These are phyloP conservation scores for Cynocephalus volans DNA, from an alignment of 2,113 vertebrate species.

Conservation along the genomic window DNA sequence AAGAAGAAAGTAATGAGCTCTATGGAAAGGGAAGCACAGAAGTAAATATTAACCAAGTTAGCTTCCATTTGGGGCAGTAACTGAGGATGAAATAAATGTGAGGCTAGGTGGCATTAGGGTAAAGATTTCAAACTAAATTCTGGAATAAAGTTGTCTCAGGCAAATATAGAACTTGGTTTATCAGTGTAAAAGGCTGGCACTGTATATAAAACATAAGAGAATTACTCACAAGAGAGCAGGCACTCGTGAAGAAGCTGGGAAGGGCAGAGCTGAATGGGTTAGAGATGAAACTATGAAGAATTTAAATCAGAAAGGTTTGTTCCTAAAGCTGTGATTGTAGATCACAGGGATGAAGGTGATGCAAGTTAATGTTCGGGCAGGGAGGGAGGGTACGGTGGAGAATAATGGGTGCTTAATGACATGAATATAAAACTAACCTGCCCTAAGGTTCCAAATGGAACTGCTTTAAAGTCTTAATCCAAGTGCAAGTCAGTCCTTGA, in stretches of 20 bases:
- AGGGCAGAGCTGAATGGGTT: background rate
- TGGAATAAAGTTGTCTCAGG: constrained; percentile 55
- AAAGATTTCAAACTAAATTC: constrained; percentile 62
- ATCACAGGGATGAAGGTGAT: background rate
- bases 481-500: background rate
- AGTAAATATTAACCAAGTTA: constrained; percentile 44
- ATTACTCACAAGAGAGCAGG: constrained; percentile 59
- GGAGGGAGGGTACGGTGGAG: background rate
- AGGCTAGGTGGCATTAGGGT: background rate
- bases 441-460: constrained; percentile 1
- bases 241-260: constrained; percentile 5
- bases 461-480: constrained; percentile 23
- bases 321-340: constrained; percentile 23
- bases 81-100: constrained; percentile 7
- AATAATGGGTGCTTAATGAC: background rate
- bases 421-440: constrained; percentile 35
- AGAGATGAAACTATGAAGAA: constrained; percentile 59
- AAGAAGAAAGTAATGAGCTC: constrained; percentile 1
- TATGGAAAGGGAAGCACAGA: background rate
- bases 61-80: background rate
- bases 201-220: background rate
- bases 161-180: constrained; percentile 1
- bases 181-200: background rate
- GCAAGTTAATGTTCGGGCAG: background rate
- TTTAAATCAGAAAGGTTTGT: constrained; percentile 2